Evolutionary conservation across 2,797 vertebrate genomes (phyloP).

Genomic region (Morelia viridis): DNA sequence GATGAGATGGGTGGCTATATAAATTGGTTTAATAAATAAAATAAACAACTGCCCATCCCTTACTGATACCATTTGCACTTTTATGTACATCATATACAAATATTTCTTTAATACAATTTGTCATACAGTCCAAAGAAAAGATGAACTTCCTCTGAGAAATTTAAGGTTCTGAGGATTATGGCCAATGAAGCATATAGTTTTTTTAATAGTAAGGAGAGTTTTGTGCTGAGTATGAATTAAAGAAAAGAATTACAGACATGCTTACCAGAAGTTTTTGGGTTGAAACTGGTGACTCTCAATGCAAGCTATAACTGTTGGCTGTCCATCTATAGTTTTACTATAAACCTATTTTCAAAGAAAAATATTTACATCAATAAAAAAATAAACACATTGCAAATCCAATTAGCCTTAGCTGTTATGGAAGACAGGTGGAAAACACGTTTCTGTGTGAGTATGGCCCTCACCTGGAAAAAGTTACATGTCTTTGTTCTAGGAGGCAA

Average conservation of each 20-base stretch:
- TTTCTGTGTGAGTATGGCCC: not conserved
- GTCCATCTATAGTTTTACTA: conserved; percentile 92
- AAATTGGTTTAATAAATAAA: too few species aligned
- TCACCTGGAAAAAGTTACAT: not conserved
- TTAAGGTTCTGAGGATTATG: not conserved
- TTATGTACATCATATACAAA: not conserved
- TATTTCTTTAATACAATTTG: not conserved
- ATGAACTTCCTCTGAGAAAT: not conserved
- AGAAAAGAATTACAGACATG: conserved; percentile 28
- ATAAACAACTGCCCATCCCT: not conserved
- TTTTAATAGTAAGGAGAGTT: not conserved
- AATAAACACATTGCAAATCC: not conserved
- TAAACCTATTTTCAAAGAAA: conserved; percentile 82
- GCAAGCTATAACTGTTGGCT: conserved; percentile 94
- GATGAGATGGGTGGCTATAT: too few species aligned
- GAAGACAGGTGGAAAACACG: not conserved
- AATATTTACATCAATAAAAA: conserved; percentile 54
- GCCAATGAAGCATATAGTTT: not conserved
- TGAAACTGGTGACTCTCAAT: conserved; percentile 96
- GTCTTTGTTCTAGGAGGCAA: not conserved
- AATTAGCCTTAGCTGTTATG: not conserved
- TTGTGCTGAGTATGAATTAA: conserved; percentile 17
- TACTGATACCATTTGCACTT: not conserved
- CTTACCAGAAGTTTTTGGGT: conserved; percentile 96
- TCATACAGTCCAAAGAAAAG: not conserved